These are phyloP conservation scores for Phymorhynchus buccinoides DNA, from an alignment of 1,140 invertebrate species.

Conservation along the genomic window DNA sequence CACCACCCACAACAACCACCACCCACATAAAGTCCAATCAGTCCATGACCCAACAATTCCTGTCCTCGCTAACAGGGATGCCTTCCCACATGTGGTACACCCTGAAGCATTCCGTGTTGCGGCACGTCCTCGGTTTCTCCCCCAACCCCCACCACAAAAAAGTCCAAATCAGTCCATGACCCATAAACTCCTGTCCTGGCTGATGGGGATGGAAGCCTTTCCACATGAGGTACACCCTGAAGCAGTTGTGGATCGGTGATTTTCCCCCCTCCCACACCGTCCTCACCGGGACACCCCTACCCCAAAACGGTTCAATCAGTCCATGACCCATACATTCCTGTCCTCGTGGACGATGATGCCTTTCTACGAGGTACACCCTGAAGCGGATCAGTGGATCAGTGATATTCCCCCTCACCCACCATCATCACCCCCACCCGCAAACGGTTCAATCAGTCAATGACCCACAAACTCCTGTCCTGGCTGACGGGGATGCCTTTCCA, in stretches of 20 bases:
- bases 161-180: background rate
- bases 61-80: background rate
- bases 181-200: background rate
- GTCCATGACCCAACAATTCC: background rate
- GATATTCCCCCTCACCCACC: too few species aligned
- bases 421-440: too few species aligned
- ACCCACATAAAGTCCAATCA: too few species aligned
- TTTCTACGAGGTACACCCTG: constrained; percentile 22
- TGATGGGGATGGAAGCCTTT: background rate
- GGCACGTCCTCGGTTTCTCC: too few species aligned
- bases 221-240: constrained; percentile 26
- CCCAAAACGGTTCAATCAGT: background rate
- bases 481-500: constrained; percentile 7
- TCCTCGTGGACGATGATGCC: background rate
- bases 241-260: too few species aligned
- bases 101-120: constrained; percentile 14
- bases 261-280: too few species aligned
- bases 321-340: background rate
- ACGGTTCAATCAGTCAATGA: background rate
- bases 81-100: constrained; percentile 15
- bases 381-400: too few species aligned
- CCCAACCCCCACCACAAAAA: too few species aligned
- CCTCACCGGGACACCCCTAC: too few species aligned
- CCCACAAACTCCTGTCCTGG: background rate
- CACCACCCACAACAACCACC: too few species aligned